Percentiles rank a stretch among this genome's conserved stretches.
Evolutionary conservation across 1,140 invertebrate species (phyloP).

Genomic region (Oedothorax gibbosus): DNA sequence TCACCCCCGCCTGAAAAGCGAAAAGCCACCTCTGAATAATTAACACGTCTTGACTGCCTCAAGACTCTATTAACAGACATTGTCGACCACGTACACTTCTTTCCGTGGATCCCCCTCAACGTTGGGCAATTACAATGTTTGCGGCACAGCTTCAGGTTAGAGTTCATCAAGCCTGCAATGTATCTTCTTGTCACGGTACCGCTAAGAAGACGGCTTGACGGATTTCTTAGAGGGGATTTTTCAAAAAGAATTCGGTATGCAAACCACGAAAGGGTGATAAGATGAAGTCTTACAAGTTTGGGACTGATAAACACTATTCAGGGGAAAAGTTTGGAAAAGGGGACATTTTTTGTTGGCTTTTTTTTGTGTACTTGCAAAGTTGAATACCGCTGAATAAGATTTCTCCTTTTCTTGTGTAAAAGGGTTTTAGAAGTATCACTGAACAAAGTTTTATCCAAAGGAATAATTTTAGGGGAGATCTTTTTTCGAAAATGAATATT

Average conservation of each 20-base stretch:
- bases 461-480: slow-evolving; percentile 19
- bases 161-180: slow-evolving; percentile 58
- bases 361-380: slow-evolving; percentile 31
- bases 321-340: neutral
- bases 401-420: neutral
- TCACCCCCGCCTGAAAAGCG: slow-evolving; percentile 25
- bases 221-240: slow-evolving; percentile 55
- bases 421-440: slow-evolving; percentile 1
- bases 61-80: slow-evolving; percentile 57
- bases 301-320: slow-evolving; percentile 57
- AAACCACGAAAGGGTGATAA: slow-evolving; percentile 56
- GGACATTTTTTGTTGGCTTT: slow-evolving; percentile 2
- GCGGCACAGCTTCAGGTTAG: slow-evolving; percentile 44
- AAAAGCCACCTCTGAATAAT: slow-evolving; percentile 50
- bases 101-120: slow-evolving; percentile 25
- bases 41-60: slow-evolving; percentile 51
- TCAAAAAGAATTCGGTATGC: slow-evolving; percentile 58
- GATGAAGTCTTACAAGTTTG: slow-evolving; percentile 60
- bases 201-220: slow-evolving; percentile 60
- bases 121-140: slow-evolving; percentile 57
- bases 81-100: slow-evolving; percentile 44
- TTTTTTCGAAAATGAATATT: neutral
- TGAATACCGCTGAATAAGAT: slow-evolving; percentile 4
- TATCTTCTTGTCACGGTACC: slow-evolving; percentile 44
- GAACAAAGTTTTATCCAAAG: slow-evolving; percentile 29